Percentiles rank a stretch among this genome's conserved stretches.
Conservation (phyloP, 2,797 vertebrate genomes). For the Propithecus deckenii region DNA sequence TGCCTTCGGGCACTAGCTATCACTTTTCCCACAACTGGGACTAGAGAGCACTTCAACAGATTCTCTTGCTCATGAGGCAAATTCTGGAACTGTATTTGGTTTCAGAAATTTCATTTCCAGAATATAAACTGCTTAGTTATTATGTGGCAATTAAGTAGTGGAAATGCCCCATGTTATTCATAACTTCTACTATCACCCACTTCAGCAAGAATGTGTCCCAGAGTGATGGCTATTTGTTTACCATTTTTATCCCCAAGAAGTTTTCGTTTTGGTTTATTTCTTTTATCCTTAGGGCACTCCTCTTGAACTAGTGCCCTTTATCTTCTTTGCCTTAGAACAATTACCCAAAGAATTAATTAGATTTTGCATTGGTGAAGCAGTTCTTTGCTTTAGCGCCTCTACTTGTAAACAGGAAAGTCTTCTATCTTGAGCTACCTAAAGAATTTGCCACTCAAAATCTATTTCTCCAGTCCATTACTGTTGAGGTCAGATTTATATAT, state of each 20-base stretch:
- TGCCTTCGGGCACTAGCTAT: not conserved
- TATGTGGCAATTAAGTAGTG: not conserved
- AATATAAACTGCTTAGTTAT: not conserved
- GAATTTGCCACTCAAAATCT: conserved; percentile 1
- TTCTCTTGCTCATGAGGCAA: not conserved
- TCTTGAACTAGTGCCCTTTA: not conserved
- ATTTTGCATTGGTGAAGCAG: conserved; percentile 28
- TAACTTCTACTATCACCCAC: not conserved
- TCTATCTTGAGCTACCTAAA: conserved; percentile 42
- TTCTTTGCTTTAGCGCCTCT: conserved; percentile 57
- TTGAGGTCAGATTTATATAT: not conserved
- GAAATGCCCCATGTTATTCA: not conserved
- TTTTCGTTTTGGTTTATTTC: not conserved
- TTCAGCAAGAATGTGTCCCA: not conserved
- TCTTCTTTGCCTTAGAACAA: conserved; percentile 14
- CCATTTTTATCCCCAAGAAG: not conserved
- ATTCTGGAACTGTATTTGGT: not conserved
- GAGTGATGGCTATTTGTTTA: not conserved
- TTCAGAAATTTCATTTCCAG: not conserved
- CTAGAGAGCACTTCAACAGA: not conserved
- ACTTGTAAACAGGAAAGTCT: conserved; percentile 58
- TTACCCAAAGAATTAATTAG: conserved; percentile 37
- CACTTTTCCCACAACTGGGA: not conserved
- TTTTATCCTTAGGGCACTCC: not conserved
- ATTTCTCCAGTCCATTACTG: not conserved